phyloP scores from a whole-genome alignment of 2,113 vertebrate species.

The Prinia subflava region DNA sequence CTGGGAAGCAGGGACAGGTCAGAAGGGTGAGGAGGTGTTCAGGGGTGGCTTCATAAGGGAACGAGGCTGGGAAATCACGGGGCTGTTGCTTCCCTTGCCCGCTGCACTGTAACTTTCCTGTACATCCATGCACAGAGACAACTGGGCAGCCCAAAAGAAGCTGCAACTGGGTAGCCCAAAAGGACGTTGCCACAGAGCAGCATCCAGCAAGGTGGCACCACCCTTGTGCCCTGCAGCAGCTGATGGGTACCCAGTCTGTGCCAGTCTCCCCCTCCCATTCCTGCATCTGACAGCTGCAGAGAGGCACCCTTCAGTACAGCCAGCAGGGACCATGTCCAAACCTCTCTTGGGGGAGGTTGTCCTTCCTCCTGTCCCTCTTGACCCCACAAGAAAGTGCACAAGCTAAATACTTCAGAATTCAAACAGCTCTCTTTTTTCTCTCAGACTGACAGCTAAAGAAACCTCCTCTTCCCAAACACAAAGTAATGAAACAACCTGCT shows the following conservation, averaged over 20 bases:
- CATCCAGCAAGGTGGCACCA: background rate
- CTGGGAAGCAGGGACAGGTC: background rate
- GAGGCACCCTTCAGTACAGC: background rate
- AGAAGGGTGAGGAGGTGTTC: background rate
- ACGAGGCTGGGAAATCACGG: background rate
- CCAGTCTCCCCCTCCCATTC: background rate
- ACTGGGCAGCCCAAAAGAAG: background rate
- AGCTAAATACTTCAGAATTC: background rate
- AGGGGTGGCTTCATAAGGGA: background rate
- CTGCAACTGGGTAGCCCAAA: background rate
- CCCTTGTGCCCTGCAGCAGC: accelerated
- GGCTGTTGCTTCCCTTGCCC: background rate
- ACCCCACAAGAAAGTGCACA: background rate
- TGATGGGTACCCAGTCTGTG: background rate
- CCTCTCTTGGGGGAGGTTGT: background rate
- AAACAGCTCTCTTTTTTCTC: background rate
- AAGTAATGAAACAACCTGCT: background rate
- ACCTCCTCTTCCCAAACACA: background rate
- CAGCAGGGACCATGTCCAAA: background rate
- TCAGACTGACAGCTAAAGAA: background rate
- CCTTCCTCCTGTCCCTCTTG: background rate
- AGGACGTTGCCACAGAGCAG: background rate
- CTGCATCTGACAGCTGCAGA: background rate
- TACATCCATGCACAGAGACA: accelerated
- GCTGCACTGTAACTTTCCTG: background rate